A percentile compares a stretch with the other conserved stretches of the same genome.
Conservation (phyloP, 1,140 invertebrate genomes). For the Battus philenor region DNA sequence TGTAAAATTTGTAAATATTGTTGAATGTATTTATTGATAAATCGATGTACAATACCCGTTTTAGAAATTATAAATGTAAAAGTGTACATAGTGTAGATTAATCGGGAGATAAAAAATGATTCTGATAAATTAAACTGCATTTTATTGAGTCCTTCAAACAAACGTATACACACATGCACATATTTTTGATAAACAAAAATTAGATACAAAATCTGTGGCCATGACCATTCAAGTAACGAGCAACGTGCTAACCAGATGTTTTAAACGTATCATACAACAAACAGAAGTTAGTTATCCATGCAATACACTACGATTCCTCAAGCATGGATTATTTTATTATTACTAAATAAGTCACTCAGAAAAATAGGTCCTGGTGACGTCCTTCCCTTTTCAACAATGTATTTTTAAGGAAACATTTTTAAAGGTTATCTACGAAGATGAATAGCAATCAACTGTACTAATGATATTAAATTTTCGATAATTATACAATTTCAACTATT, state of each 20-base stretch:
- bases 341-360: too few species aligned
- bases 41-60: slow-evolving; percentile 20
- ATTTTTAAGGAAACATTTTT: too few species aligned
- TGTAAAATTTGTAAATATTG: slow-evolving; percentile 50
- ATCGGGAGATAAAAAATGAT: slow-evolving; percentile 29
- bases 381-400: too few species aligned
- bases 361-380: too few species aligned
- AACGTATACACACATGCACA: too few species aligned
- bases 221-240: background rate
- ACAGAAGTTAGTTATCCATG: background rate
- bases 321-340: background rate
- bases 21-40: slow-evolving; percentile 54
- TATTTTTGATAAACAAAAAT: too few species aligned
- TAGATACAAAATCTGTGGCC: slow-evolving; percentile 4
- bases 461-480: too few species aligned
- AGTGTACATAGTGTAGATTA: slow-evolving; percentile 13
- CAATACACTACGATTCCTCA: background rate
- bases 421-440: too few species aligned
- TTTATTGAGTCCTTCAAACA: slow-evolving; percentile 14
- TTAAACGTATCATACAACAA: background rate
- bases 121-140: slow-evolving; percentile 26
- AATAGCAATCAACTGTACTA: too few species aligned
- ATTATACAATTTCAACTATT: too few species aligned
- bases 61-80: slow-evolving; percentile 8
- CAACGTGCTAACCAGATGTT: slow-evolving; percentile 12